These are phyloP conservation scores for Phasianus colchicus DNA, from an alignment of 2,113 vertebrate species.

Conservation along the genomic window DNA sequence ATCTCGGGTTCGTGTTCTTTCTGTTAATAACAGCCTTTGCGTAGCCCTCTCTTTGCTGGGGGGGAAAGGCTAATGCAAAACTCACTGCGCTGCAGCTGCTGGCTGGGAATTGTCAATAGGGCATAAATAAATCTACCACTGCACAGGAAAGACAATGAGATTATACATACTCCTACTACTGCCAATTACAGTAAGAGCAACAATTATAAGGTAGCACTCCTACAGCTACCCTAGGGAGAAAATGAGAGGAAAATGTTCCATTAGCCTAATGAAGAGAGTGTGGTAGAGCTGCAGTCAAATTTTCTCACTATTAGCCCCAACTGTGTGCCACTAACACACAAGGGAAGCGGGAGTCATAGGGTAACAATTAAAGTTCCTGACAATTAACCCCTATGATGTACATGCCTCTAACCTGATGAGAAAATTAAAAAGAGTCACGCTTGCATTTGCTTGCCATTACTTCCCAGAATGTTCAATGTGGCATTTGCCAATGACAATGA, in stretches of 20 bases:
- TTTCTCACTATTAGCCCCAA: conserved; percentile 81
- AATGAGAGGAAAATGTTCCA: conserved; percentile 87
- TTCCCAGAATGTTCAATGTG: conserved; percentile 26
- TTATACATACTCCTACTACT: conserved; percentile 84
- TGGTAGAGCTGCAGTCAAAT: conserved; percentile 65
- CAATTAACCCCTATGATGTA: conserved; percentile 76
- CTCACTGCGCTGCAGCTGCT: conserved; percentile 71
- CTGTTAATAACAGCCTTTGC: conserved; percentile 76
- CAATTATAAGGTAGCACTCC: conserved; percentile 85
- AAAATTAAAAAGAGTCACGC: conserved; percentile 65
- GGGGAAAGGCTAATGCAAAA: conserved; percentile 76
- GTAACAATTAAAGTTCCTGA: conserved; percentile 82
- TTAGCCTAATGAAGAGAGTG: conserved; percentile 84
- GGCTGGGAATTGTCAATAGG: conserved; percentile 77
- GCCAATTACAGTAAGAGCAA: conserved; percentile 84
- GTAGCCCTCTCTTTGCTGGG: conserved; percentile 62
- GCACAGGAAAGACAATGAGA: conserved; percentile 82
- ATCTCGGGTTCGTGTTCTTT: conserved; percentile 59
- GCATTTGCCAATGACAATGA: conserved; percentile 47
- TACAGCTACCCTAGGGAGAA: conserved; percentile 82
- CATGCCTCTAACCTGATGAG: conserved; percentile 70
- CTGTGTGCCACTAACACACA: conserved; percentile 68
- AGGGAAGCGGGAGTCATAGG: conserved; percentile 72
- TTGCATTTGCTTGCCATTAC: conserved; percentile 57
- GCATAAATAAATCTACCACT: conserved; percentile 80